These are phyloP conservation scores for Plestiodon gilberti DNA, from an alignment of 2,113 vertebrate genomes.

Conservation along the genomic window DNA sequence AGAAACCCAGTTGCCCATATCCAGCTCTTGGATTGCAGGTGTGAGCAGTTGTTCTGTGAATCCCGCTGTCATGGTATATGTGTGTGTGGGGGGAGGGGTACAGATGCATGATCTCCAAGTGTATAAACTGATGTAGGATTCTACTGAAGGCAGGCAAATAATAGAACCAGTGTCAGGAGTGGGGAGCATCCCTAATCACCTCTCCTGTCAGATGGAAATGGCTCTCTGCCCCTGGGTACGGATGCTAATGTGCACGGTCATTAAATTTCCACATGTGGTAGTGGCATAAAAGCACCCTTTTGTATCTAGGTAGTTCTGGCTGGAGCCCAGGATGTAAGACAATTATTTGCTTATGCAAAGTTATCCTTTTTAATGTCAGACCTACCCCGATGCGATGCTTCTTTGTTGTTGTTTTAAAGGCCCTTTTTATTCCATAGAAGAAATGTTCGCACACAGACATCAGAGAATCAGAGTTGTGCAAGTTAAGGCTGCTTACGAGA, in stretches of 20 bases:
- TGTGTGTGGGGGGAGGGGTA: too few species aligned
- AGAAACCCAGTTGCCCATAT: not conserved
- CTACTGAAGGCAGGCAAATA: not conserved
- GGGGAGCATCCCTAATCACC: not conserved
- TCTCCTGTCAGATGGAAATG: not conserved
- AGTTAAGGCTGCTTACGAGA: constrained; percentile 1
- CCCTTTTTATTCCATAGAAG: constrained; percentile 7
- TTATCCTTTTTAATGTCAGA: not conserved
- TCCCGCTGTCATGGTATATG: not conserved
- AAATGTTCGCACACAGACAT: not conserved
- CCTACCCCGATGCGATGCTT: rapidly evolving
- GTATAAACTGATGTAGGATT: not conserved
- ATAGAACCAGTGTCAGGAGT: not conserved
- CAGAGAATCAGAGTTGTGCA: constrained; percentile 10
- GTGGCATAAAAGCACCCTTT: not conserved
- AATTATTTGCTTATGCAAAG: not conserved
- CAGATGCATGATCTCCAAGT: not conserved
- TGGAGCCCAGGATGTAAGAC: not conserved
- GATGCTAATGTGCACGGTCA: not conserved
- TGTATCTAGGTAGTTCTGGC: not conserved
- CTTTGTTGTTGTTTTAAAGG: not conserved
- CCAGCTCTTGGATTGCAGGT: not conserved
- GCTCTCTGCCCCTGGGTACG: not conserved
- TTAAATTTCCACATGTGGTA: not conserved
- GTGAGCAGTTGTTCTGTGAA: not conserved